Evolutionary conservation across 2,113 vertebrate species (phyloP).

Genomic region (Centropristis striata): DNA sequence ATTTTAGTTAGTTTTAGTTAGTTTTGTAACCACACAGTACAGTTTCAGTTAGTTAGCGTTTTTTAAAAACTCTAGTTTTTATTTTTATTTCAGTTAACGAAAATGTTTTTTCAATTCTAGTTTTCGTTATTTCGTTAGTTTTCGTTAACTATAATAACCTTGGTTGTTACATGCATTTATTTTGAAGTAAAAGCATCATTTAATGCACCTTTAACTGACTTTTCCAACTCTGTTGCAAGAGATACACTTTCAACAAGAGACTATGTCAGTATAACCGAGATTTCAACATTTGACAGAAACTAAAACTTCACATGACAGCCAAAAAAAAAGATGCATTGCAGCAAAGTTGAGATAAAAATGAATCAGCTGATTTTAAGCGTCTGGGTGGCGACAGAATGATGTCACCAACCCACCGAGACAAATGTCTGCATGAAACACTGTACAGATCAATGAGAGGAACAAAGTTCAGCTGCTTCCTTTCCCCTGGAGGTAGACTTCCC

Average conservation of each 20-base stretch:
- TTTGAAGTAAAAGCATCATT: neutral
- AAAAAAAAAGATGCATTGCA: neutral
- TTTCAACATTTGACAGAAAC: neutral
- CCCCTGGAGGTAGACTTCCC: neutral
- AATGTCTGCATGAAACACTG: conserved; percentile 5
- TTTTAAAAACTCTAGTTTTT: too few species aligned
- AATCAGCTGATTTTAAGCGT: neutral
- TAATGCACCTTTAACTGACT: neutral
- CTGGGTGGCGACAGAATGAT: conserved; percentile 9
- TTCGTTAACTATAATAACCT: too few species aligned
- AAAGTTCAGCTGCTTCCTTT: conserved; percentile 61
- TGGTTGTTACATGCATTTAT: too few species aligned
- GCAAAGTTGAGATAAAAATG: neutral
- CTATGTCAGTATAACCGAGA: neutral
- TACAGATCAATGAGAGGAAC: conserved; percentile 40
- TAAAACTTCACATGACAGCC: neutral
- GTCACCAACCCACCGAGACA: conserved; percentile 14
- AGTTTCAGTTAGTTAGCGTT: too few species aligned
- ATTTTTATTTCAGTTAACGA: too few species aligned
- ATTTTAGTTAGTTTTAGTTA: too few species aligned
- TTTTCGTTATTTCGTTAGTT: too few species aligned
- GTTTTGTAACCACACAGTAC: too few species aligned
- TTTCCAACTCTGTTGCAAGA: neutral
- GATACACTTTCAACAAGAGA: neutral
- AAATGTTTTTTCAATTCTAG: too few species aligned